Base-by-base conservation (phyloP, 1,140 invertebrate species). In the Marisa cornuarietis region DNA sequence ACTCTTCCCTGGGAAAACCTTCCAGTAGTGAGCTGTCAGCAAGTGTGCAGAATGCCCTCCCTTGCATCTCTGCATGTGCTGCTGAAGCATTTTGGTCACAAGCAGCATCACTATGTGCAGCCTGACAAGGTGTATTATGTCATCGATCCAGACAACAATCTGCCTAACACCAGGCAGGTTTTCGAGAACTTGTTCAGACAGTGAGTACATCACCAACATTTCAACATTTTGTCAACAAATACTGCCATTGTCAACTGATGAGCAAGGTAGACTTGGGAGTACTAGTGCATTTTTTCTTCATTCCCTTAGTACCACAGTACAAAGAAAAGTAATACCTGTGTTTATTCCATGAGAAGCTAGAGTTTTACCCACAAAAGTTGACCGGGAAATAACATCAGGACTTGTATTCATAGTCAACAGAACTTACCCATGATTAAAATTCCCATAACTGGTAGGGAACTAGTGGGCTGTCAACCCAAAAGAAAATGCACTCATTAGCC, bases 1-100 rank as follows among this genome's bases (percentile, higher is more conserved):
- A 92, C 93, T 74, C 91, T 96, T 79, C 95, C 95, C 0, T 95
- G 95, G 93, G 95, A 96, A 90, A 93, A 93, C 77, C 90, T 95
- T 73, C 92, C 93, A 10, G 89, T 94, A 9, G 83, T 96, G 16
- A 90, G 90, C 71, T 87, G 92, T 54, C 93, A 94, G 74, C 93
- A 94, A 14, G 93, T 95, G 0, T 93, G 93, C 18, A 92, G 95
- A 71, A 93, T 96, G 86, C 94, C 95, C 54, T 96, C 95, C 52
- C 87, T 96, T 10, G 93, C 95, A 82, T 92, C 95, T 83, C 89
- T 94, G 9, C 93, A 94, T 82, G 92, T 92, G 4, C 90, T 95
- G 78, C 94, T 93, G 83, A 93, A 82, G 24, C n/a, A 58, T 51
- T 71, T 82, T 13, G 73, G 69, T 14, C 63, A 31, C n/a, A 42